A percentile compares a stretch with the other conserved stretches of the same genome.
phyloP scores from a whole-genome alignment of 1,140 invertebrate species.

The Pseudomyrmex concolor region DNA sequence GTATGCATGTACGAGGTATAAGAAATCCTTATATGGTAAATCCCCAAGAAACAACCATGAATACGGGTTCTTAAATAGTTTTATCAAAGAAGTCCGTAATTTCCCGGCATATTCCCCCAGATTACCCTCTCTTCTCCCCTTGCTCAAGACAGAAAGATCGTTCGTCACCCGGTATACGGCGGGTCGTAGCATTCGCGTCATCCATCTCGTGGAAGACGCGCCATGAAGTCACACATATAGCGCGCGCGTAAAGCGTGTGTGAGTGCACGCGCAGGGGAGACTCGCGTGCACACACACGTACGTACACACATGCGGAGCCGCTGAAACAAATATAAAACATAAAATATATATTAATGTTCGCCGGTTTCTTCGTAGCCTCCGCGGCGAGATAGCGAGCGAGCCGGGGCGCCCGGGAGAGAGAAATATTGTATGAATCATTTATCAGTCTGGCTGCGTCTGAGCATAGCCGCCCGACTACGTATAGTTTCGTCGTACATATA shows the following conservation, averaged over 20 bases:
- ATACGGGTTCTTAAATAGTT: slow-evolving; percentile 18
- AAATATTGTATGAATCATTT: slow-evolving; percentile 80
- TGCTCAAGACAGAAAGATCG: slow-evolving; percentile 37
- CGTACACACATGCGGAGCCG: not conserved
- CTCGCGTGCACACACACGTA: slow-evolving; percentile 13
- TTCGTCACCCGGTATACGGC: slow-evolving; percentile 54
- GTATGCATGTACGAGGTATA: not conserved
- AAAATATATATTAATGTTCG: slow-evolving; percentile 80
- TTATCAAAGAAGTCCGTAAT: slow-evolving; percentile 37
- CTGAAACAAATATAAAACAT: slow-evolving; percentile 78
- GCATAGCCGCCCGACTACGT: slow-evolving; percentile 57
- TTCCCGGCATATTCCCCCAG: slow-evolving; percentile 28
- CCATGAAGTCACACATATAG: slow-evolving; percentile 29
- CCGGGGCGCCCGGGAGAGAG: slow-evolving; percentile 66
- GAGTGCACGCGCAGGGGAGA: not conserved
- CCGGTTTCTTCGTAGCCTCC: slow-evolving; percentile 77
- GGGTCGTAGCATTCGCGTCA: slow-evolving; percentile 67
- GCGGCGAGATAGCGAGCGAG: slow-evolving; percentile 73
- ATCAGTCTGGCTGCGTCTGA: slow-evolving; percentile 79
- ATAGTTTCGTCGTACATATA: slow-evolving; percentile 54
- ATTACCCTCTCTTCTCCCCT: slow-evolving; percentile 6
- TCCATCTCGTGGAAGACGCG: slow-evolving; percentile 65
- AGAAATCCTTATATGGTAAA: slow-evolving; percentile 48
- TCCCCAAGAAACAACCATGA: slow-evolving; percentile 19
- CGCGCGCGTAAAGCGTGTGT: not conserved